Evolutionary conservation across 1,140 invertebrate species (phyloP).

Genomic region (Drosophila burlai): DNA sequence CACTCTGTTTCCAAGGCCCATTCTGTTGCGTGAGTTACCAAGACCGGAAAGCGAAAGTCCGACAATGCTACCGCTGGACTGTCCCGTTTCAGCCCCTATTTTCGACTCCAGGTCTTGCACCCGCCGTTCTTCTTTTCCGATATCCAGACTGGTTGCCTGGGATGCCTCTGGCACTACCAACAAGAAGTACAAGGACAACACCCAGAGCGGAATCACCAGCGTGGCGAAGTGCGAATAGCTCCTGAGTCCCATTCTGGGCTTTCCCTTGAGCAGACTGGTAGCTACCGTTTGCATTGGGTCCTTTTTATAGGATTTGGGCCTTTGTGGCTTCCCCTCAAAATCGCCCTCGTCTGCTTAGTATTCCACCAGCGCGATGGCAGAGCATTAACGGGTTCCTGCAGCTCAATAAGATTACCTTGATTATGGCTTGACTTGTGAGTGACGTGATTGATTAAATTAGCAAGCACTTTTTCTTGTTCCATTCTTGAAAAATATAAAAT

Average conservation of each 20-base stretch:
- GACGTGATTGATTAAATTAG: constrained; percentile 46
- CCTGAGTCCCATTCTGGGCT: constrained; percentile 32
- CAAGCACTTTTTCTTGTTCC: background rate
- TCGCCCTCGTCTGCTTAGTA: constrained; percentile 24
- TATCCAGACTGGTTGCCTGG: constrained; percentile 16
- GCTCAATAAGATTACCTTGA: constrained; percentile 9
- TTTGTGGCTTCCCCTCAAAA: background rate
- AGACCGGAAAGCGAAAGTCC: constrained; percentile 5
- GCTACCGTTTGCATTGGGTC: background rate
- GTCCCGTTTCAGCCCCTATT: constrained; percentile 15
- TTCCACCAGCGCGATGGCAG: constrained; percentile 8
- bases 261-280: constrained; percentile 7
- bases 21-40: constrained; percentile 31
- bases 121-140: constrained; percentile 19
- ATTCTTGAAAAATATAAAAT: background rate
- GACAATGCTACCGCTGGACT: constrained; percentile 8
- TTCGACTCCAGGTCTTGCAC: constrained; percentile 34
- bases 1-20: constrained; percentile 34
- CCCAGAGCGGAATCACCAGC: constrained; percentile 23
- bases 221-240: constrained; percentile 24
- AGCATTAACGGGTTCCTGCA: constrained; percentile 9
- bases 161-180: constrained; percentile 6
- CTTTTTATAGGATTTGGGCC: constrained; percentile 26
- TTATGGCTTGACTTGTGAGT: constrained; percentile 36
- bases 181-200: constrained; percentile 19